Evolutionary conservation across 2,797 vertebrate genomes (phyloP), one percentile per base, ranked within the genome.

Genomic region (Avahi laniger): DNA sequence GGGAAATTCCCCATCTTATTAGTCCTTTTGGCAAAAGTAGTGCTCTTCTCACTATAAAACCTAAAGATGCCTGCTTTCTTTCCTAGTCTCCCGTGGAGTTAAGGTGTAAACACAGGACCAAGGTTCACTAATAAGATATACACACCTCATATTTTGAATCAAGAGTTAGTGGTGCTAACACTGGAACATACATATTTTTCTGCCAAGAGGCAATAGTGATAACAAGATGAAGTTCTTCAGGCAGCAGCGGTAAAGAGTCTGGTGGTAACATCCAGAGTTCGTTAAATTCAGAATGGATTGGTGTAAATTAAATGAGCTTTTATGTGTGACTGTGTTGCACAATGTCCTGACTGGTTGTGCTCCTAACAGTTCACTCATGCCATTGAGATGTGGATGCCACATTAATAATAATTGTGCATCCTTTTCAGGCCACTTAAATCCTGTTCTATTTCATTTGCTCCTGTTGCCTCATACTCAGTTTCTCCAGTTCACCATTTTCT

Each of bases 391-490:
- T 43, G 35, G 41, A 48, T 41, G 15, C 46, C 35, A 67, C 81
- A 76, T 59, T 90, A 54, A 38, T 65, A 78, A 63, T 38, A 73
- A 80, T 17, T 63, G 22, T 35, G 52, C 30, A 38, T 92, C 41
- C 50, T 84, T 82, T 85, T 76, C n/a, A 61, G 81, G 54, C 17
- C 7, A 88, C n/a, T 76, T 28, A 94, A 78, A 65, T 89, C 24
- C 70, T 89, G 15, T 75, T 93, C 95, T 95, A 63, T 80, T 50
- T 89, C 52, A 48, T 81, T 95, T 79, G 11, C 35, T 91, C n/a
- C 38, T 69, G 18, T 75, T 65, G 17, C 48, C n/a, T 93, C 46
- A 70, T n/a, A 33, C 65, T 89, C 61, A 48, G 0, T 75, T 93
- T 87, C 63, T 83, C 61, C 57, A 38, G 54, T 75, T 95, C 65